phyloP scores from a whole-genome alignment of 2,888 invertebrate genomes.

The Drosophila anomelani region DNA sequence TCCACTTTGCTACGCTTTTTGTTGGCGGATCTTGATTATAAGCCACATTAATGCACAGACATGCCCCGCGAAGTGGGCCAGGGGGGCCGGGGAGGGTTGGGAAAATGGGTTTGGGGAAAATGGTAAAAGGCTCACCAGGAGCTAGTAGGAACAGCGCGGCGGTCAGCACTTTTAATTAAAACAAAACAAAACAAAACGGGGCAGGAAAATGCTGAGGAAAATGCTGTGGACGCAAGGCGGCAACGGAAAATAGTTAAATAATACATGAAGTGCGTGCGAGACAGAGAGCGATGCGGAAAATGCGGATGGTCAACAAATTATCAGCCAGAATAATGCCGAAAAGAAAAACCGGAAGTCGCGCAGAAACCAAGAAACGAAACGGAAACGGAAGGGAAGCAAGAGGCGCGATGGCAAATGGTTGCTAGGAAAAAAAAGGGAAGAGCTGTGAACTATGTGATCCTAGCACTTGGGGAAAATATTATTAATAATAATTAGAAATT shows the following conservation, averaged over 20 bases:
- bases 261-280: slow-evolving; percentile 47
- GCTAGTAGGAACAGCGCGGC: slow-evolving; percentile 47
- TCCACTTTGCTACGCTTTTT: slow-evolving; percentile 31
- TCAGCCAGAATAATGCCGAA: slow-evolving; percentile 46
- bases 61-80: slow-evolving; percentile 51
- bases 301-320: slow-evolving; percentile 78
- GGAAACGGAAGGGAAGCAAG: slow-evolving; percentile 18
- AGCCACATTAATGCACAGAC: slow-evolving; percentile 80
- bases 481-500: neutral
- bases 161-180: slow-evolving; percentile 78
- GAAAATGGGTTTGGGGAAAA: slow-evolving; percentile 6
- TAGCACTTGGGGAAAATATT: neutral
- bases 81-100: neutral
- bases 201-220: slow-evolving; percentile 16
- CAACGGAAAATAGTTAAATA: slow-evolving; percentile 64
- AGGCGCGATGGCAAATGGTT: slow-evolving; percentile 45
- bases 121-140: slow-evolving; percentile 45
- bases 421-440: slow-evolving; percentile 21
- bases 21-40: slow-evolving; percentile 66
- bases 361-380: slow-evolving; percentile 21
- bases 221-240: neutral
- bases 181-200: slow-evolving; percentile 60
- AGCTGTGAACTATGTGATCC: slow-evolving; percentile 57
- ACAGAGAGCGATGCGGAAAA: slow-evolving; percentile 57
- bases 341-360: slow-evolving; percentile 11